Conservation (phyloP, 2,113 vertebrate species). For the Sinocyclocheilus grahami region DNA sequence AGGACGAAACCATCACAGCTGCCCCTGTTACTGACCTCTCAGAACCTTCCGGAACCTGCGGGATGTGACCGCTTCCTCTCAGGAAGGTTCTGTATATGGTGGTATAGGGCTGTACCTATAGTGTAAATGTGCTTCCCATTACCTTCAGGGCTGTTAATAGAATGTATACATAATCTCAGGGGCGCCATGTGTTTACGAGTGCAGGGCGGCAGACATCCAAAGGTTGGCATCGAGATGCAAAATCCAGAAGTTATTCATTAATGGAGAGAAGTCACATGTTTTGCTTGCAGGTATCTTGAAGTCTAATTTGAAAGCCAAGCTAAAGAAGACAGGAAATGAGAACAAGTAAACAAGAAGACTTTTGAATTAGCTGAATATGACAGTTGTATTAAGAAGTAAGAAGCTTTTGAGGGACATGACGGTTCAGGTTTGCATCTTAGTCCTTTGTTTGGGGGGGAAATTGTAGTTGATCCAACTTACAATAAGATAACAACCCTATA, state of each 20-base stretch:
- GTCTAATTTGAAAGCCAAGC: slow-evolving; percentile 7
- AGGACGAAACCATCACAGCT: slow-evolving; percentile 36
- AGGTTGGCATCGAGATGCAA: slow-evolving; percentile 1
- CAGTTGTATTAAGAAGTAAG: not conserved
- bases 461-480: not conserved
- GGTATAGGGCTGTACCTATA: slow-evolving; percentile 26
- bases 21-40: slow-evolving; percentile 47
- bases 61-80: slow-evolving; percentile 49
- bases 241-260: slow-evolving; percentile 45
- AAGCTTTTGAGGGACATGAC: not conserved
- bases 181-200: slow-evolving; percentile 44
- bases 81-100: slow-evolving; percentile 42
- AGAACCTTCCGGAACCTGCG: slow-evolving; percentile 41
- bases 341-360: not conserved
- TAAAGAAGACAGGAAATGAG: slow-evolving; percentile 20
- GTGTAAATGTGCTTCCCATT: slow-evolving; percentile 49
- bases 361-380: not conserved
- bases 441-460: not conserved
- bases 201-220: not conserved
- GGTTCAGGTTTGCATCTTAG: not conserved
- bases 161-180: slow-evolving; percentile 41
- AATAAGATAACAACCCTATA: not conserved
- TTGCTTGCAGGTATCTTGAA: slow-evolving; percentile 37
- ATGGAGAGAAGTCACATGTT: slow-evolving; percentile 9
- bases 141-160: slow-evolving; percentile 40